phyloP scores from a whole-genome alignment of 2,888 invertebrate species.

The Tetramorium bicarinatum region DNA sequence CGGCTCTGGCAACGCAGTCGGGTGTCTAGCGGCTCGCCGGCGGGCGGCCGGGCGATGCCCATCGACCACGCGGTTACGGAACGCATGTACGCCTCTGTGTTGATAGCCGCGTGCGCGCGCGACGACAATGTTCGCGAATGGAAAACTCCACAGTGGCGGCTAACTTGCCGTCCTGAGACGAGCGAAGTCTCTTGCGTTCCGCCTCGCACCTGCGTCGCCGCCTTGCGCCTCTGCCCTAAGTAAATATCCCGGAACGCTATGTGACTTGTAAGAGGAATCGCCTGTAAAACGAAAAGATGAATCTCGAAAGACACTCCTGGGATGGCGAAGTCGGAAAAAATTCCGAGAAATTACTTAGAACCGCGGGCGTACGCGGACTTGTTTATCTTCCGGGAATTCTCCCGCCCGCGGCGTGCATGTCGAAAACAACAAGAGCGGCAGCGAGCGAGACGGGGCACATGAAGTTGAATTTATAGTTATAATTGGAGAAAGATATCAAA shows the following conservation, averaged over 20 bases:
- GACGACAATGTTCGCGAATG: background rate
- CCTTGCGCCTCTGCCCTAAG: background rate
- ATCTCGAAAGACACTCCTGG: background rate
- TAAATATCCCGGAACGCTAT: background rate
- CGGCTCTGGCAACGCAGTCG: conserved; percentile 23
- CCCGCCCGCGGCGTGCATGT: background rate
- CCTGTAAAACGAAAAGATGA: background rate
- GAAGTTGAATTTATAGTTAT: too few species aligned
- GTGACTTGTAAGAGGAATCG: background rate
- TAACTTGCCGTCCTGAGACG: background rate
- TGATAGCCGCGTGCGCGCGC: background rate
- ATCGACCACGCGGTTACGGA: conserved; percentile 30
- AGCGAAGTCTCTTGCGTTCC: background rate
- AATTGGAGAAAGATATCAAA: conserved; percentile 14
- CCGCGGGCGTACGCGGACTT: background rate
- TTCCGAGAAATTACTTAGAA: conserved; percentile 20
- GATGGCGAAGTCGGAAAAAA: conserved; percentile 1
- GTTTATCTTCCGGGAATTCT: conserved; percentile 21
- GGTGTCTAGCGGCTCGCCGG: conserved; percentile 14
- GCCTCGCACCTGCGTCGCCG: background rate
- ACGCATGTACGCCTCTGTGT: background rate
- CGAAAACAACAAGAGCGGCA: conserved; percentile 1
- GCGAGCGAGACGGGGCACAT: background rate
- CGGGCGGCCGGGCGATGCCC: conserved; percentile 3
- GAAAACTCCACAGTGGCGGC: conserved; percentile 7